A percentile compares a stretch with the other conserved stretches of the same genome.
Conservation (phyloP, 2,797 vertebrate species). For the Sebastes minor region DNA sequence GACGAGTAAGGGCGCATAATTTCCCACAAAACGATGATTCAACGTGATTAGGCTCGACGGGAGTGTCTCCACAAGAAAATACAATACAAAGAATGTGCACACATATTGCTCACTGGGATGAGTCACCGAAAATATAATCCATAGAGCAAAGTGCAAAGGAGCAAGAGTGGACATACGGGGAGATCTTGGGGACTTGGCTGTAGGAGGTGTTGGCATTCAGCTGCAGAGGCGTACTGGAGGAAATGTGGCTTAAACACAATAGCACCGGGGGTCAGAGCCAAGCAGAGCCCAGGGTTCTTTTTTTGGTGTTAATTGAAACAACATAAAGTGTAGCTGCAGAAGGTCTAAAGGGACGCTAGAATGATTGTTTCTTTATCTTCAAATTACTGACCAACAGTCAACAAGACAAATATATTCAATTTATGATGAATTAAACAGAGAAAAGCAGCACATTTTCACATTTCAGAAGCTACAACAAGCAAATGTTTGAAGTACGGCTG, state of each 20-base stretch:
- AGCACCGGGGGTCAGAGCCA: conserved; percentile 63
- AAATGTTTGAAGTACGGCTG: not conserved
- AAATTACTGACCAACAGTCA: not conserved
- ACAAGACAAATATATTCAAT: not conserved
- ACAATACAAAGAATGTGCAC: conserved; percentile 32
- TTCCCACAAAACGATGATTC: conserved; percentile 42
- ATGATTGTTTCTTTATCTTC: conserved; percentile 13
- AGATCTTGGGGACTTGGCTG: conserved; percentile 47
- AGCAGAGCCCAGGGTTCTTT: conserved; percentile 32
- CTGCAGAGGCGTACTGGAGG: conserved; percentile 40
- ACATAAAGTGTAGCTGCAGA: conserved; percentile 20
- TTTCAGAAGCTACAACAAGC: not conserved
- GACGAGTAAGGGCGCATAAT: conserved; percentile 5
- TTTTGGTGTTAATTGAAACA: conserved; percentile 43
- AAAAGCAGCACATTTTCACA: not conserved
- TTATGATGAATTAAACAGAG: not conserved
- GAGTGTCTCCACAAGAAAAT: conserved; percentile 24
- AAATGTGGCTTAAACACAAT: conserved; percentile 66
- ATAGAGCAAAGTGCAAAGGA: conserved; percentile 47
- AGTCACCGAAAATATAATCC: conserved; percentile 41
- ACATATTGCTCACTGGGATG: conserved; percentile 10
- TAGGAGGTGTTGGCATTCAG: conserved; percentile 53
- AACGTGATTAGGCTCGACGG: conserved; percentile 13
- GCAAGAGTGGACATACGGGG: conserved; percentile 54
- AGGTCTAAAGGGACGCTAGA: not conserved